These are phyloP conservation scores for Agrenia bidenticulata DNA, from an alignment of 2,888 invertebrate genomes.

Conservation along the genomic window DNA sequence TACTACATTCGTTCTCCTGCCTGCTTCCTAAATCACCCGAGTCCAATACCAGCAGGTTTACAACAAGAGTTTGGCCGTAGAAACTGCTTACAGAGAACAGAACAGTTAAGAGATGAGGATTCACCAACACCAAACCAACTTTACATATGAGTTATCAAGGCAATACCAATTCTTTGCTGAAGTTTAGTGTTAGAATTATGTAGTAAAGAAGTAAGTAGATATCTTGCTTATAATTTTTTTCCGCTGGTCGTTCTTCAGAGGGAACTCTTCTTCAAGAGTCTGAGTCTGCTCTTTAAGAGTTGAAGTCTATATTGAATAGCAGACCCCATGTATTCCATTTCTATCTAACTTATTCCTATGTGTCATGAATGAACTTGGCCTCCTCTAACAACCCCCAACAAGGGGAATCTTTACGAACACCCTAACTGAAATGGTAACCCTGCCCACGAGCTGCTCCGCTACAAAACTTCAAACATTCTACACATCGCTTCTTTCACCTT, in stretches of 20 bases:
- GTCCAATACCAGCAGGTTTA: no score
- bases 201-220: constrained; percentile 2
- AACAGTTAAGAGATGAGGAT: not conserved
- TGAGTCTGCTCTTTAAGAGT: constrained; percentile 5
- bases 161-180: constrained; percentile 3
- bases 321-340: not conserved
- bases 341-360: constrained; percentile 28
- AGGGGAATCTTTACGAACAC: constrained; percentile 2
- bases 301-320: constrained; percentile 1
- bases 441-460: not conserved
- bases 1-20: no score
- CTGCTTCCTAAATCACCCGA: no score
- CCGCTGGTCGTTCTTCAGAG: constrained; percentile 6
- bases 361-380: constrained; percentile 46
- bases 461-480: not conserved
- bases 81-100: not conserved
- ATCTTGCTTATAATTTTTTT: not conserved
- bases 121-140: constrained; percentile 6
- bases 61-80: no score
- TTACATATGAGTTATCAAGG: constrained; percentile 7
- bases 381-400: constrained; percentile 24
- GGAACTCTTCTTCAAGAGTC: constrained; percentile 3
- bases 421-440: not conserved
- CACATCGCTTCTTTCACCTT: not conserved
- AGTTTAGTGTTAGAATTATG: not conserved